Conservation (phyloP, 2,888 invertebrate genomes). For the Plagodis dolabraria region DNA sequence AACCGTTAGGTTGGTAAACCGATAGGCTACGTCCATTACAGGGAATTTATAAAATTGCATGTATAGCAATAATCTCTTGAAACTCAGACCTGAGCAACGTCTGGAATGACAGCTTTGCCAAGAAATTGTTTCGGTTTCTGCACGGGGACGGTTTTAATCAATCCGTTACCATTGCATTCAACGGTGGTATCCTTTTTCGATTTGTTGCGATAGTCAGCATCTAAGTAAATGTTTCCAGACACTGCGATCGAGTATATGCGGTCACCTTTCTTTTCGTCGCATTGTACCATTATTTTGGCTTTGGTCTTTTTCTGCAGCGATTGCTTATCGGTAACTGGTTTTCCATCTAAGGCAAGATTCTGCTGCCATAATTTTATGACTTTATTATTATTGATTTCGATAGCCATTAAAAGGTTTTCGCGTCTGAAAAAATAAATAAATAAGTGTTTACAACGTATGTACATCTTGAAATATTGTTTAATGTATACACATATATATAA, state of each 20-base stretch:
- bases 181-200: background rate
- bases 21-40: background rate
- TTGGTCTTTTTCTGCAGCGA: constrained; percentile 43
- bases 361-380: constrained; percentile 55
- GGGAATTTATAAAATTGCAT: background rate
- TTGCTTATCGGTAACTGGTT: constrained; percentile 24
- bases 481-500: too few relatives aligned
- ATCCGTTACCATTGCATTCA: background rate
- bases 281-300: constrained; percentile 52
- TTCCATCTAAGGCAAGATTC: constrained; percentile 69
- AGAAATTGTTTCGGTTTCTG: background rate
- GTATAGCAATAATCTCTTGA: background rate
- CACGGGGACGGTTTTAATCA: background rate
- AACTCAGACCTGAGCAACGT: constrained; percentile 61
- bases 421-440: constrained; percentile 50
- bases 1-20: background rate
- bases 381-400: constrained; percentile 66
- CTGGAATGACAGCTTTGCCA: constrained; percentile 50
- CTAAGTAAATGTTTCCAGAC: constrained; percentile 39
- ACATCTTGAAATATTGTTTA: too few relatives aligned
- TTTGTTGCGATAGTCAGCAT: constrained; percentile 50
- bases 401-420: constrained; percentile 58
- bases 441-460: too few relatives aligned
- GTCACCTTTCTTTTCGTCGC: constrained; percentile 41
- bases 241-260: constrained; percentile 32